Conservation (phyloP, 2,888 invertebrate genomes). For the Ptilodon capucinus region DNA sequence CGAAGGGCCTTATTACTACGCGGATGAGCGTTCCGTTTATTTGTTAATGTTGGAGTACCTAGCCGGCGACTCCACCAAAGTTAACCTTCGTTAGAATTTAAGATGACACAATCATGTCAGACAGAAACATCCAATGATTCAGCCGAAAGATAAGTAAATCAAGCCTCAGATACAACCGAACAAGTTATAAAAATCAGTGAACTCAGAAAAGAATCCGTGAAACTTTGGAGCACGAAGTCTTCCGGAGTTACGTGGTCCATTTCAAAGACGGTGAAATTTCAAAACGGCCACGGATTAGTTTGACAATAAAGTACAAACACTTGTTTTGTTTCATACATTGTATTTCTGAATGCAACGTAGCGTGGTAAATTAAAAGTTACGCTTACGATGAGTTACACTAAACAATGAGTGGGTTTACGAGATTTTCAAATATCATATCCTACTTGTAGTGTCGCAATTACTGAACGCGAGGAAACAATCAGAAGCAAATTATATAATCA, state of each 20-base stretch:
- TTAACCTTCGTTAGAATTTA: too few species aligned
- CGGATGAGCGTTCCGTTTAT: conserved; percentile 26
- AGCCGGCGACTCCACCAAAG: too few species aligned
- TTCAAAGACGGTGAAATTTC: conserved; percentile 9
- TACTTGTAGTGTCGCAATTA: conserved; percentile 19
- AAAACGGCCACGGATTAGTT: neutral
- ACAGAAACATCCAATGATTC: conserved; percentile 13
- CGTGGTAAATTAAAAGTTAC: conserved; percentile 16
- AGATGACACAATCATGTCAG: neutral
- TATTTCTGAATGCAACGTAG: conserved; percentile 19
- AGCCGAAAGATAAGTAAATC: conserved; percentile 15
- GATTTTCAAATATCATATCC: conserved; percentile 38
- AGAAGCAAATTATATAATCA: conserved; percentile 14
- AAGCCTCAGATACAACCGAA: conserved; percentile 13
- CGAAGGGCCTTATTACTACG: conserved; percentile 44
- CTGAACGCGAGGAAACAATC: conserved; percentile 15
- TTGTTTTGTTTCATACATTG: too few species aligned
- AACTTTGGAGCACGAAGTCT: conserved; percentile 23
- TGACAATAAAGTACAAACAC: too few species aligned
- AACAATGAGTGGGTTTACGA: conserved; percentile 24
- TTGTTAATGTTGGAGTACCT: conserved; percentile 22
- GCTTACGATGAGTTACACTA: too few species aligned
- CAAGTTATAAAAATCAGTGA: conserved; percentile 30
- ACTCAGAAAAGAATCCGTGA: conserved; percentile 14
- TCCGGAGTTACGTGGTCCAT: conserved; percentile 7